Evolutionary conservation across 2,797 vertebrate genomes (phyloP), one percentile per base, ranked within the genome.

Genomic region (Mallotus villosus): DNA sequence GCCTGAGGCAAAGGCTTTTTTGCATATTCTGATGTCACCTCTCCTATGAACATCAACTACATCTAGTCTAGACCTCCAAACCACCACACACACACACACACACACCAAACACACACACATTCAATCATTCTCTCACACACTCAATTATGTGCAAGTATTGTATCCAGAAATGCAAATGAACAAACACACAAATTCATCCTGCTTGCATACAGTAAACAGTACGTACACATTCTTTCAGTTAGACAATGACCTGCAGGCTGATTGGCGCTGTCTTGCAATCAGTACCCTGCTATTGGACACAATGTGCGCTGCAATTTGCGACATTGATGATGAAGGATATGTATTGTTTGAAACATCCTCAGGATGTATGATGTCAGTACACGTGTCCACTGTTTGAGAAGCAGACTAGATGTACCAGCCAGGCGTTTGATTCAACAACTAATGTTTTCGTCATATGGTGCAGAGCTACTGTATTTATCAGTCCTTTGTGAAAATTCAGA

Each of bases 21-120:
- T 96, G 94, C 95, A 97, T 96, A 97, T 96, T 96, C 95, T 97
- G 96, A 97, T 96, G 95, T 97, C 95, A 95, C 94, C 92, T 88
- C 94, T 93, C 94, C 81, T 95, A 82, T 60, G 80, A 89, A 78
- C 84, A 85, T 88, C 83, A 77, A 82, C 82, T 81, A 66, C 67
- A 70, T 70, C 67, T 51, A 24, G 61, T 65, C 19, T 14, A 57
- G 19, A 27, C 27, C 51, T 68, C 25, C 66, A 68, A 24, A 57
- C 14, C 66, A 53, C 51, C 17, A 29, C 12, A n/a, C 27, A n/a
- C 61, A 29, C 61, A 29, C 59, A 61, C 24, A 62, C 24, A 62
- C 24, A 62, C 59, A 61, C 59, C 17, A 24, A 25, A n/a, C 25
- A 51, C 12, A 25, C 65, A 53, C 34, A 27, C 22, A 55, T 9